These are phyloP conservation scores for Megaustenia siamemsis DNA, from an alignment of 2,888 invertebrate genomes.

Conservation along the genomic window DNA sequence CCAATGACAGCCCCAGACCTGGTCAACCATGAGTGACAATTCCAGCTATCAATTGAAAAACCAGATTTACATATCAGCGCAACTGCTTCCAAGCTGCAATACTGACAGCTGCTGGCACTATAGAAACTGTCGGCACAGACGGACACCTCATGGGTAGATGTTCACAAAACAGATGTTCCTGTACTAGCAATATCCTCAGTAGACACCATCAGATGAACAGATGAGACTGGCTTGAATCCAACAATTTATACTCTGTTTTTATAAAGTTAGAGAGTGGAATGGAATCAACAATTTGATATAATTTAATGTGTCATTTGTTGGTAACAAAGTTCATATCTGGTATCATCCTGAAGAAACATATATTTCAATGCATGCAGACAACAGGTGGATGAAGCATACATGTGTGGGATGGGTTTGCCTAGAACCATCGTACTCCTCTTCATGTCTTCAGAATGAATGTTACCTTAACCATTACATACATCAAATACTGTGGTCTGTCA, in stretches of 20 bases:
- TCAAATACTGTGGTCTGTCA: neutral
- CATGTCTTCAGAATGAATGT: conserved; percentile 1
- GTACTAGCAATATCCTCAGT: neutral
- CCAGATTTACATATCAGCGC: neutral
- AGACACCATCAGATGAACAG: conserved; percentile 18
- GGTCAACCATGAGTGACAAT: neutral
- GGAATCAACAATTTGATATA: neutral
- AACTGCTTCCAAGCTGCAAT: neutral
- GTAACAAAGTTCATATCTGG: conserved; percentile 10
- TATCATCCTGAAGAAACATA: neutral
- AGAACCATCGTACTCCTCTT: conserved; percentile 17
- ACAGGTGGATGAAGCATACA: conserved; percentile 30
- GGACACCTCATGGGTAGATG: neutral
- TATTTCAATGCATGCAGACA: neutral
- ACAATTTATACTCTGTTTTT: neutral
- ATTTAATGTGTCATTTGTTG: conserved; percentile 14
- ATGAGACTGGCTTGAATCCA: neutral
- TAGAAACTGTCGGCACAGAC: neutral
- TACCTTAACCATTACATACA: neutral
- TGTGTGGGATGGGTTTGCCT: conserved; percentile 4
- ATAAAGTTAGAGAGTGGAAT: neutral
- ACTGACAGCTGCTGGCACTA: neutral
- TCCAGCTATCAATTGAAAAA: neutral
- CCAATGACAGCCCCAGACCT: neutral
- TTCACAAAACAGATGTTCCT: conserved; percentile 1